These are phyloP conservation scores for Mactromeris polynyma DNA, from an alignment of 2,888 invertebrate species.

Conservation along the genomic window DNA sequence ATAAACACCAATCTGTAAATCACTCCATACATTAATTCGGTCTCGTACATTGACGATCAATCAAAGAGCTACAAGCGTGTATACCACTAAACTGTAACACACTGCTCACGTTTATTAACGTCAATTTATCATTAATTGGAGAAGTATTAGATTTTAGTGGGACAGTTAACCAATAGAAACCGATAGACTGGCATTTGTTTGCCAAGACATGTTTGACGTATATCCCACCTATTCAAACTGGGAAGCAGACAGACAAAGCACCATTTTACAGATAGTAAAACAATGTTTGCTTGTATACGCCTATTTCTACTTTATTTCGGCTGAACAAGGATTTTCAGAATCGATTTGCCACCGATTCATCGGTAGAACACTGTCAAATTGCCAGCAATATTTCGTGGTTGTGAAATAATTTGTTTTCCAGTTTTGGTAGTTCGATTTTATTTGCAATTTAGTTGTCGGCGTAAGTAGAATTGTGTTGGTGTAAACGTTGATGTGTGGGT, in stretches of 20 bases:
- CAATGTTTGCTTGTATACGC: constrained; percentile 4
- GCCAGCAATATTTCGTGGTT: background rate
- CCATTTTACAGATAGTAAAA: background rate
- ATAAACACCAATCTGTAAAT: too few relatives aligned
- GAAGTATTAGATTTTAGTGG: background rate
- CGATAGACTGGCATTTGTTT: background rate
- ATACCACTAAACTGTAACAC: background rate
- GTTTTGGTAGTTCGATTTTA: background rate
- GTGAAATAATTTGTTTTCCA: background rate
- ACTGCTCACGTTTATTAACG: background rate
- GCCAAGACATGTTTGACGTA: background rate
- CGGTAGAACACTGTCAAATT: background rate
- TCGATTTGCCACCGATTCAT: background rate
- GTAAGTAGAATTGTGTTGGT: background rate
- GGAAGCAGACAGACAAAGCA: background rate
- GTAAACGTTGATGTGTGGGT: background rate
- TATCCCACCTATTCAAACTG: background rate
- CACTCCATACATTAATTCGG: too few relatives aligned
- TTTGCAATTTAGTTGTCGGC: background rate
- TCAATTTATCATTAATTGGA: background rate
- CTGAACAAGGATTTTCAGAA: background rate
- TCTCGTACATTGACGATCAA: too few relatives aligned
- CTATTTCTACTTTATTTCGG: background rate
- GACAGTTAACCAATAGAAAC: background rate
- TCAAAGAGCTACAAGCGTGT: too few relatives aligned